Conservation (phyloP, 2,888 invertebrate species). For the Cheiracanthium punctorium region DNA sequence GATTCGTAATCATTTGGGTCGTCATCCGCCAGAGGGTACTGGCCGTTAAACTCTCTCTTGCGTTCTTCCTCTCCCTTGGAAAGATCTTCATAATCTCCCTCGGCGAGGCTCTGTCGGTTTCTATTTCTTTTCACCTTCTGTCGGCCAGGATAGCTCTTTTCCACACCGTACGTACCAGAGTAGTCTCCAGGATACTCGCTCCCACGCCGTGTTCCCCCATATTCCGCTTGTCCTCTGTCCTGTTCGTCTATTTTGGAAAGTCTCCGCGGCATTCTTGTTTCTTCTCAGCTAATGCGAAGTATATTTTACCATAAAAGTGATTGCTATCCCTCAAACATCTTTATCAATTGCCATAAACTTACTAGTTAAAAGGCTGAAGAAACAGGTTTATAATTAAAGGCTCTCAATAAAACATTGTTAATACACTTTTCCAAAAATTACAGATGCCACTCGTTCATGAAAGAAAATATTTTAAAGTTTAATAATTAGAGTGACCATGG, state of each 20-base stretch:
- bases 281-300: too few species aligned
- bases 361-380: too few species aligned
- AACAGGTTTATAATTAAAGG: too few species aligned
- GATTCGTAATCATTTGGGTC: slow-evolving; percentile 36
- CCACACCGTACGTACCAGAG: background rate
- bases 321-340: too few species aligned
- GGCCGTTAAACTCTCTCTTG: background rate
- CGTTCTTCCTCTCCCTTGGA: background rate
- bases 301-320: too few species aligned
- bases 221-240: background rate
- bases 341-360: too few species aligned
- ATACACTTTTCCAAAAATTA: too few species aligned
- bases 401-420: too few species aligned
- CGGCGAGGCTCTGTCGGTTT: background rate
- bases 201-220: background rate
- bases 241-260: background rate
- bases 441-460: too few species aligned
- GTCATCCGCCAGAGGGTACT: background rate
- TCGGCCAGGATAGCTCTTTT: background rate
- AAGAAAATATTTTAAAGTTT: too few species aligned
- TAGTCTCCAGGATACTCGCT: background rate
- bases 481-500: too few species aligned
- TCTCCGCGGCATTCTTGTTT: background rate
- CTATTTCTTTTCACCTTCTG: background rate
- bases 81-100: background rate